Conservation (phyloP, 2,113 vertebrate genomes). For the Serilophus lunatus region DNA sequence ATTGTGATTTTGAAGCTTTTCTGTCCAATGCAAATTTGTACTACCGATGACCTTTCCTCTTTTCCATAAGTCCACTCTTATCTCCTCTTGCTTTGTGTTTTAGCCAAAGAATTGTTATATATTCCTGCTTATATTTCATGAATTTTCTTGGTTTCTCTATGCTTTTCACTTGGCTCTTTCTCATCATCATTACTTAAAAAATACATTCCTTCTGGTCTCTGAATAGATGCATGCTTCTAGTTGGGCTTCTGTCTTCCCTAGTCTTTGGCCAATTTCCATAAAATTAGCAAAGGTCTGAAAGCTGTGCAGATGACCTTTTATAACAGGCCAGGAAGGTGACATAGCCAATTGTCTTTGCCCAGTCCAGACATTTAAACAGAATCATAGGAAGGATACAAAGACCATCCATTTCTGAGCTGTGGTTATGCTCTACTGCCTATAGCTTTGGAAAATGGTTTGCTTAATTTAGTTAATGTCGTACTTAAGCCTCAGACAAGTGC, state of each 20-base stretch:
- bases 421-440: background rate
- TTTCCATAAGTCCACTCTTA: constrained; percentile 1
- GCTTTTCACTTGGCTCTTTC: constrained; percentile 9
- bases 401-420: background rate
- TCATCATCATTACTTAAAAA: constrained; percentile 30
- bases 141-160: constrained; percentile 1
- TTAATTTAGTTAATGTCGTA: background rate
- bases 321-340: background rate
- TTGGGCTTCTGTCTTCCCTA: background rate
- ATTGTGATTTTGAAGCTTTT: constrained; percentile 18
- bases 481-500: background rate
- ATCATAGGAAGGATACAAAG: background rate
- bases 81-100: background rate
- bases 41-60: background rate
- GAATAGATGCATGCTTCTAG: background rate
- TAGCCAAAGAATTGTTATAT: background rate
- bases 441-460: background rate
- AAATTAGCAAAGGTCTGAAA: constrained; percentile 60
- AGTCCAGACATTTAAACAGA: constrained; percentile 25
- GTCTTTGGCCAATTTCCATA: constrained; percentile 19
- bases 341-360: constrained; percentile 13
- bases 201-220: background rate
- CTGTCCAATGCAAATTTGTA: constrained; percentile 1
- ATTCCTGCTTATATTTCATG: constrained; percentile 2
- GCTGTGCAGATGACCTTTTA: constrained; percentile 41